Base-by-base conservation (phyloP, 2,113 vertebrate genomes). In the Paratilapia polleni region DNA sequence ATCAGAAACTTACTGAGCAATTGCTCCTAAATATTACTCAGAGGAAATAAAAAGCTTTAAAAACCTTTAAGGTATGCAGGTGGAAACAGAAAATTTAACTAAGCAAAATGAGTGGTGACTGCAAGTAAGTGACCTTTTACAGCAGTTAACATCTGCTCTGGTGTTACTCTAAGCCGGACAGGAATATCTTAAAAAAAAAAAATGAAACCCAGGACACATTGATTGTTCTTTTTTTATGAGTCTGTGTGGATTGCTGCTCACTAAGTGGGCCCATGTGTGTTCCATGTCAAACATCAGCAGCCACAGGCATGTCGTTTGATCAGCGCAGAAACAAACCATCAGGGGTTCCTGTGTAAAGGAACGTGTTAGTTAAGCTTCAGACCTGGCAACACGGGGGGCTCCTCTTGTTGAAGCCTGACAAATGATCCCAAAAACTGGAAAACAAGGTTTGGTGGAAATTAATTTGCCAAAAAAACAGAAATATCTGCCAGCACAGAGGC, bases 231-330 rank as follows among this genome's bases (percentile, higher is more conserved):
- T 87, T n/a, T 84, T 90, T 83, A 68, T 11, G 74, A 31, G 73
- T 63, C 7, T 60, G 8, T 84, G 49, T 85, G 73, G 56, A 56
- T 62, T 60, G 11, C 54, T 86, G 60, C 58, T 74, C 20, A 2
- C 28, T 93, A 90, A 91, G 22, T 38, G 77, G 61, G 7, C 64
- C 89, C 89, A 91, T 87, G 84, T 91, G 90, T 92, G 82, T 77
- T 82, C 24, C 9, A 20, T 82, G 77, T 88, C 84, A 87, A 89
- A 88, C 88, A 90, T 63, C 61, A 7, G 81, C 78, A 75, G 79
- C 84, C 81, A 28, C 66, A 87, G 87, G 84, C 88, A 81, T n/a
- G 63, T 24, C 2, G 75, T 93, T 89, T 89, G 91, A 91, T 93
- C 90, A 86, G 64, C 2, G 2, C 36, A 52, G 81, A 73, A 61